Evolutionary conservation across 2,797 vertebrate species (phyloP).

Genomic region (Diplodus sargus): DNA sequence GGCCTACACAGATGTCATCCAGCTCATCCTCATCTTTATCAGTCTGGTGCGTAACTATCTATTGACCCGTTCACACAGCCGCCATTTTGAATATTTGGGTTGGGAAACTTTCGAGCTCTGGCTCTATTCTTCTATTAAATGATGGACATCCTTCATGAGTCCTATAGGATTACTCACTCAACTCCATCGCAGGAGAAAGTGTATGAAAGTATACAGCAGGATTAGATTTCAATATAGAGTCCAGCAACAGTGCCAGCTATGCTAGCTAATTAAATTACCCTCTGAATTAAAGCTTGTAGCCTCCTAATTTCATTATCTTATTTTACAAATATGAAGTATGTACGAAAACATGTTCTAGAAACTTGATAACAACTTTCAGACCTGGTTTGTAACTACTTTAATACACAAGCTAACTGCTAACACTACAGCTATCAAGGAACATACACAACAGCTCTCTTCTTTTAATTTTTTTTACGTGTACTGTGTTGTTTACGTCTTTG

Average conservation of each 20-base stretch:
- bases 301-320: not conserved
- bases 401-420: not conserved
- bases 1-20: slow-evolving; percentile 86
- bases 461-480: not conserved
- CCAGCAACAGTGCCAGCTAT: not conserved
- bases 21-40: slow-evolving; percentile 86
- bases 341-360: not conserved
- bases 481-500: not conserved
- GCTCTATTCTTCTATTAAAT: not conserved
- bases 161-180: slow-evolving; percentile 17
- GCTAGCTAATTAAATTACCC: slow-evolving; percentile 7
- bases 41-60: slow-evolving; percentile 82
- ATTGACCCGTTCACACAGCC: not conserved
- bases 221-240: not conserved
- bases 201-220: slow-evolving; percentile 6
- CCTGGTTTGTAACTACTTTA: not conserved
- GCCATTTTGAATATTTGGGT: slow-evolving; percentile 4
- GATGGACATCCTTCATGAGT: not conserved
- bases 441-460: not conserved
- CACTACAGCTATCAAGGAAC: not conserved
- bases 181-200: not conserved
- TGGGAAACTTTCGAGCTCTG: not conserved
- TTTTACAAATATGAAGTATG: not conserved
- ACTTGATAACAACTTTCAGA: not conserved
- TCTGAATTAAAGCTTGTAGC: not conserved